Evolutionary conservation across 2,888 invertebrate genomes (phyloP), one percentile per base, ranked within the genome.

Genomic region (Heliconius cydno): DNA sequence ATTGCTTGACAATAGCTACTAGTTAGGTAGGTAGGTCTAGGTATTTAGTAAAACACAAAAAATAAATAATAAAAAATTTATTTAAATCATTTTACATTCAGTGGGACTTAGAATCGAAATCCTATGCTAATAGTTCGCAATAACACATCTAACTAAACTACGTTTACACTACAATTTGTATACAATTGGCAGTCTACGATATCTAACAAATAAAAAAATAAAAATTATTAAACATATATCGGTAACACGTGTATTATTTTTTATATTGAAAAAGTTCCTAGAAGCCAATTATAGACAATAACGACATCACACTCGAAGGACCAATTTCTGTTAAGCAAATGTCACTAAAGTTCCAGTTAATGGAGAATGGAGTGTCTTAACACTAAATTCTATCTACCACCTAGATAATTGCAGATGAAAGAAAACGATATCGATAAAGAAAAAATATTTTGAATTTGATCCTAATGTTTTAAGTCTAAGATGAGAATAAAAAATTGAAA

Each of bases 101-200:
- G 73, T 81, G 74, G 82, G 82, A 82, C 82, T 83, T 83, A 81
- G 82, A 83, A 79, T 81, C 77, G 52, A 83, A 81, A 81, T 77
- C 82, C 82, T 84, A 84, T 80, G 74, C 82, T 84, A 84, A 84
- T 83, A 84, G 83, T 78, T 84, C 78, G 75, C 83, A 79, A 80
- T 79, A 82, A 81, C 46, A 79, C 63, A 67, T 82, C 82, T 82
- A 83, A 82, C 83, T 84, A 84, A 80, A 76, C 79, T 83, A 83
- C 80, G 52, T 74, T 80, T 79, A 82, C 79, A 79, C 79, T 82
- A 82, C 76, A 73, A 71, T 78, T 76, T 80, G 75, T 76, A 74
- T 79, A 79, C 73, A 77, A 60, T 79, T 67, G 76, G 72, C 63
- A 77, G 78, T 71, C 74, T 74, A 82, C 68, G 63, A 76, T 77